These are phyloP conservation scores for Tylochromis polylepis DNA, from an alignment of 2,113 vertebrate species.

Conservation along the genomic window DNA sequence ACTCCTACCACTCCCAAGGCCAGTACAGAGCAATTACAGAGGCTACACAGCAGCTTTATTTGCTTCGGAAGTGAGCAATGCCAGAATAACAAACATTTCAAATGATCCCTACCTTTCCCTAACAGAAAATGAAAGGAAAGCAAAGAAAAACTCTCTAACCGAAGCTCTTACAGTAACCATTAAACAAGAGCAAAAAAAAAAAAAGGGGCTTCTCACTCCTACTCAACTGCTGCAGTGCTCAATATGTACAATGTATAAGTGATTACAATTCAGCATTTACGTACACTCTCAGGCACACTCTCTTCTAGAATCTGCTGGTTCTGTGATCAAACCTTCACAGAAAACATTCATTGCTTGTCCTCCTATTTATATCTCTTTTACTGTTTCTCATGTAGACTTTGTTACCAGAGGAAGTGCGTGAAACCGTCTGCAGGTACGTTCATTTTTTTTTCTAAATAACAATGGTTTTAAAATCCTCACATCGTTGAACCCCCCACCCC, in stretches of 20 bases:
- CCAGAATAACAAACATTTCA: background rate
- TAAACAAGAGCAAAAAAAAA: rapidly evolving
- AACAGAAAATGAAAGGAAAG: background rate
- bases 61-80: rapidly evolving
- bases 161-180: background rate
- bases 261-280: background rate
- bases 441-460: background rate
- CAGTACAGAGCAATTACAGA: background rate
- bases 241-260: background rate
- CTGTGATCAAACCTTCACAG: background rate
- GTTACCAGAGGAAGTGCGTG: background rate
- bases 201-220: background rate
- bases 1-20: background rate
- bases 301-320: background rate
- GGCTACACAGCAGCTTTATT: background rate
- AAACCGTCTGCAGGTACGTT: background rate
- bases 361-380: background rate
- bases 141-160: background rate
- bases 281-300: background rate
- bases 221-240: background rate
- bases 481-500: background rate
- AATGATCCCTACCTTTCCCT: background rate
- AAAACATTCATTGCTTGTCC: background rate
- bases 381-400: background rate
- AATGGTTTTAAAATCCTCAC: background rate